Evolutionary conservation across 2,888 invertebrate species (phyloP), one percentile per base, ranked within the genome.

Genomic region (Nemapogon koenigi): DNA sequence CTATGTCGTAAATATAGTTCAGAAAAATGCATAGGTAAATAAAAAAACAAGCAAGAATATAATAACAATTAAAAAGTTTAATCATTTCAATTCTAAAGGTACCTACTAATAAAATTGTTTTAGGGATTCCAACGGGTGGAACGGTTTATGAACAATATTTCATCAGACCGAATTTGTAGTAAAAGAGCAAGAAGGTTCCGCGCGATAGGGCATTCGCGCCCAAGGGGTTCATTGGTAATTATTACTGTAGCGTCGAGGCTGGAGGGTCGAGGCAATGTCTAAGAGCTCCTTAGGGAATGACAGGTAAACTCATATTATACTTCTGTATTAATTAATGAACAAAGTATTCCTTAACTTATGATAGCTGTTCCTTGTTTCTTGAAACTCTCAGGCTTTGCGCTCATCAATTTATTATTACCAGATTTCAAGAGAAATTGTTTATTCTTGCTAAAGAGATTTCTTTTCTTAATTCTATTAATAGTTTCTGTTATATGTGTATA

Each of bases 211-310:
- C 27, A 25, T 26, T 32, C 15, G 7, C 27, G 27, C 31, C 26
- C 27, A 28, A 35, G 37, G 67, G 75, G 69, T 59, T 62, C 71
- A 72, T 72, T 73, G 76, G 72, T 75, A 80, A 79, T 79, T 78
- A 79, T 80, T 71, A 75, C 62, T 62, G 58, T 57, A 61, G 50
- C 54, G 48, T 47, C 43, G 33, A 42, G 36, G 42, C 30, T 40
- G 39, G 38, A 39, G 47, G 50, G 48, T 46, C 47, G 50, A 50
- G 46, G 49, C 56, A 58, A 31, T 31, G 40, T 35, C 39, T 31
- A 60, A 64, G 60, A 60, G 62, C 52, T 51, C 64, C 60, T 37
- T 36, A 37, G 63, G 63, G 66, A 55, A 45, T 18, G 14, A 40
- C 38, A 36, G 41, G 41, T 38, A 38, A 38, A 41, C 37, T 44